Evolutionary conservation across 2,113 vertebrate genomes (phyloP).

Genomic region (Varanus komodoensis): DNA sequence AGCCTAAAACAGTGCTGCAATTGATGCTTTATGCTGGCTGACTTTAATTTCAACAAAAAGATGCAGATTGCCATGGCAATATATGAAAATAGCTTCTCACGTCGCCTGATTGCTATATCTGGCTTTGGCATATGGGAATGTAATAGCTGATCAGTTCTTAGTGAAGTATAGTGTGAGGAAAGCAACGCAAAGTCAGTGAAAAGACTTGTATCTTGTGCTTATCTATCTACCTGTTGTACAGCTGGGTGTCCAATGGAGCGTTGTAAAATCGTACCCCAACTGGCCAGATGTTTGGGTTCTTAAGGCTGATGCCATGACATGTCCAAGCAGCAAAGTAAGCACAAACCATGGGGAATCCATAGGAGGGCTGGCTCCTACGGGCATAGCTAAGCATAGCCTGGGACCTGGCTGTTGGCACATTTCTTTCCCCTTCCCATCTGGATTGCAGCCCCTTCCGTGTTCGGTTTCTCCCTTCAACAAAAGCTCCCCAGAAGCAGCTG

Average conservation of each 20-base stretch:
- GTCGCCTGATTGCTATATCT: slow-evolving; percentile 10
- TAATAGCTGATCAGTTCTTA: neutral
- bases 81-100: slow-evolving; percentile 21
- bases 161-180: neutral
- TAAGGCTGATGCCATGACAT: neutral
- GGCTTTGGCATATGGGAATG: slow-evolving; percentile 7
- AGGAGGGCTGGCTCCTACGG: neutral
- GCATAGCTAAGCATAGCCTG: neutral
- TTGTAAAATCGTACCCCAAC: neutral
- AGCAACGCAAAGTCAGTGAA: neutral
- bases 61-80: slow-evolving; percentile 21
- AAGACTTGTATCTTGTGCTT: neutral
- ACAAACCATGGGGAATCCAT: neutral
- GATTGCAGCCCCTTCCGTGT: neutral
- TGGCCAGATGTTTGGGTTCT: neutral
- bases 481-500: neutral
- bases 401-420: neutral
- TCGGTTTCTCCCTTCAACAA: neutral
- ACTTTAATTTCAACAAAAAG: neutral
- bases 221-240: neutral
- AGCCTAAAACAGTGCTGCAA: neutral
- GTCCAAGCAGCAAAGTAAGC: neutral
- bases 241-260: neutral
- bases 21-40: neutral
- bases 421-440: neutral